Base-by-base conservation (phyloP, 2,888 invertebrate genomes). In the Thecophora atra region DNA sequence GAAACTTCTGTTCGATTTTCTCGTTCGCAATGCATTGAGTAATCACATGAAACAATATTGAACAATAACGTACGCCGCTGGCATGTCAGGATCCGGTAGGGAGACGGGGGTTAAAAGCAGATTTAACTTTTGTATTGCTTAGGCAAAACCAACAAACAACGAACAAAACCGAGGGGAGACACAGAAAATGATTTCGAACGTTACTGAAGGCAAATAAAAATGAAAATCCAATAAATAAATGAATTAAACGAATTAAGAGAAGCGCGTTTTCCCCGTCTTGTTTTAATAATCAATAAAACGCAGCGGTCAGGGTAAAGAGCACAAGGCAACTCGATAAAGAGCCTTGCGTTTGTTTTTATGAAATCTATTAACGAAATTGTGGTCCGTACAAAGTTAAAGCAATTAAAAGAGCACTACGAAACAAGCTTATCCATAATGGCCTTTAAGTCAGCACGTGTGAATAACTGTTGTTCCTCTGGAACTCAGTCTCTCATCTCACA, bases 161-260 rank as follows among this genome's bases (percentile, higher is more conserved):
- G 44, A 44, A 30, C 44, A 52, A 66, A 62, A 72, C 52, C 37
- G 42, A 56, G 26, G 54, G 64, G 30, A 62, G 52, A 44, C 30
- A 65, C 63, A 71, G n/a, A 68, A 17, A 66, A 68, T 44, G 62
- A 60, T 28, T 21, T 7, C 17, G 19, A 54, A 65, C 60, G 42
- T 47, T 52, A 52, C 21, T 60, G 67, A 67, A 65, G 52, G 42
- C 47, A 28, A 67, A 47, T 56, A 19, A 68, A 65, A 70, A 69
- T 69, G 47, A 70, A 72, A 72, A 65, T 70, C 69, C 64, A 72
- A 72, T 70, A 70, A 73, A 72, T 69, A 72, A 74, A 75, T 70
- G 69, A 72, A 70, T 72, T 70, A 70, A 65, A 51, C 52, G 72
- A 69, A 72, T 72, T 72, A 72, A 65, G 65, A 70, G 72, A 64